phyloP scores from a whole-genome alignment of 2,888 invertebrate genomes.

The Hecatera dysodea region DNA sequence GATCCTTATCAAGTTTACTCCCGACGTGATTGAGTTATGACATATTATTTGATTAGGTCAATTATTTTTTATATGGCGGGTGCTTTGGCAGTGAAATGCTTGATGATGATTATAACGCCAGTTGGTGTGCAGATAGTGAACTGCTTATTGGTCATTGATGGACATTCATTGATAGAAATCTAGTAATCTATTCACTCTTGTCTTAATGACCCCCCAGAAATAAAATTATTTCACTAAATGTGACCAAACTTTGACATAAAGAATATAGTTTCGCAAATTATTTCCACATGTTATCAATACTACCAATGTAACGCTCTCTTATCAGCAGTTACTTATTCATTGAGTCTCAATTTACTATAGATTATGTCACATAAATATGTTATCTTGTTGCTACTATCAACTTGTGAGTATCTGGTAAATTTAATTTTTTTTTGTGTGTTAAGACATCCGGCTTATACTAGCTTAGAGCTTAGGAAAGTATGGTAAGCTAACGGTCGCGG shows the following conservation, averaged over 20 bases:
- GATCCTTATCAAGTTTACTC: slow-evolving; percentile 21
- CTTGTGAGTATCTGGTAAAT: slow-evolving; percentile 3
- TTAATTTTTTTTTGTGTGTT: too few relatives aligned
- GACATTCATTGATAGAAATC: too few relatives aligned
- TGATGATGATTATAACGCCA: background rate
- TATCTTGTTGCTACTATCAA: slow-evolving; percentile 32
- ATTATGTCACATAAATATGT: slow-evolving; percentile 14
- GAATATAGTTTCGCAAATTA: background rate
- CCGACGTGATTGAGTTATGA: slow-evolving; percentile 26
- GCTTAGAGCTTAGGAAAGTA: too few relatives aligned
- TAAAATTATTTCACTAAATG: too few relatives aligned
- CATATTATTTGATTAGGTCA: slow-evolving; percentile 10
- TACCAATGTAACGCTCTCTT: slow-evolving; percentile 2
- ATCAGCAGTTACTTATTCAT: slow-evolving; percentile 34
- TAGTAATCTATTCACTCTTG: too few relatives aligned
- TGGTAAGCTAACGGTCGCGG: too few relatives aligned
- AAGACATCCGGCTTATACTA: too few relatives aligned
- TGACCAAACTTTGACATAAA: too few relatives aligned
- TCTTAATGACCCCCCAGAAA: too few relatives aligned
- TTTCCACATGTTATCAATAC: slow-evolving; percentile 16
- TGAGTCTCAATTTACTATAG: slow-evolving; percentile 43
- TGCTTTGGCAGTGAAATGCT: slow-evolving; percentile 13
- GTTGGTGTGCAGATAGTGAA: background rate
- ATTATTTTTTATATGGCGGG: slow-evolving; percentile 20
- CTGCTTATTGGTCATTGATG: background rate